These are phyloP conservation scores for Terrapene triunguis DNA, from an alignment of 2,113 vertebrate genomes.

Conservation along the genomic window DNA sequence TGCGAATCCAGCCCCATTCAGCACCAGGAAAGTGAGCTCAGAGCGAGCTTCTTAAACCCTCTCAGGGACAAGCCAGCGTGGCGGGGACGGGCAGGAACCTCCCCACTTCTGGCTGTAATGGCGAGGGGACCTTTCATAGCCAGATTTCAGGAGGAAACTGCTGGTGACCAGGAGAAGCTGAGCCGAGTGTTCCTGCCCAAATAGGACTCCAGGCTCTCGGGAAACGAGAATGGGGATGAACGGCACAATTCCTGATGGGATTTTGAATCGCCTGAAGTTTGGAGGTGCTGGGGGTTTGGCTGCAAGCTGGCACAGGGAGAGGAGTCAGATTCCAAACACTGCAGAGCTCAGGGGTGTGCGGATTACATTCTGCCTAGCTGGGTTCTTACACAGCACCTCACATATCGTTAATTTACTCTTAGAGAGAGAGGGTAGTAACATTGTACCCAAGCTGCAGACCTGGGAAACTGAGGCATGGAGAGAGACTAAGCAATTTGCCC, in stretches of 20 bases:
- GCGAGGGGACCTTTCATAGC: not conserved
- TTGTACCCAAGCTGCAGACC: too few relatives aligned
- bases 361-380: not conserved
- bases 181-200: not conserved
- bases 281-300: too few relatives aligned
- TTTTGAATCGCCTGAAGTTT: not conserved
- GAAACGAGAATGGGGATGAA: not conserved
- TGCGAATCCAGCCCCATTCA: not conserved
- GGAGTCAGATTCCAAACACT: not conserved
- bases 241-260: not conserved
- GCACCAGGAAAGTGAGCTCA: not conserved
- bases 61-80: not conserved
- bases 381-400: not conserved
- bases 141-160: not conserved
- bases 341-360: not conserved
- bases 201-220: not conserved
- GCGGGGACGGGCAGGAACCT: not conserved
- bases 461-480: not conserved
- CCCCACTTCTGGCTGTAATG: not conserved
- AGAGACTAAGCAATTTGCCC: not conserved
- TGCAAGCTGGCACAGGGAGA: not conserved
- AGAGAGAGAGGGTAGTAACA: too few relatives aligned
- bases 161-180: not conserved
- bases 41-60: not conserved
- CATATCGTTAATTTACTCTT: too few relatives aligned